phyloP scores from a whole-genome alignment of 2,888 invertebrate species.

The Phymatocera aterrima region DNA sequence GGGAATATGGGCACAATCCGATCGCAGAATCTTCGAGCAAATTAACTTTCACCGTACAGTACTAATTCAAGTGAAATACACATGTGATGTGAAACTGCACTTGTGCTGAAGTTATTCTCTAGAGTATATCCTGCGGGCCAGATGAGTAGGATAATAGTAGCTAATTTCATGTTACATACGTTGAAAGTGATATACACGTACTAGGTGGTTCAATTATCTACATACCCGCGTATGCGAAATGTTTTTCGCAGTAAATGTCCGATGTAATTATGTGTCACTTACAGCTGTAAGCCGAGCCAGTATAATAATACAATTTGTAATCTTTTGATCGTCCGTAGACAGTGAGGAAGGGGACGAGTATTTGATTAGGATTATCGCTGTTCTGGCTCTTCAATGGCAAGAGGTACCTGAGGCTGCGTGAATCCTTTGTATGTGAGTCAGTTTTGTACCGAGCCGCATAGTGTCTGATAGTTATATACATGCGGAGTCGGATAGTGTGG shows the following conservation, averaged over 20 bases:
- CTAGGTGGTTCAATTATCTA: constrained; percentile 7
- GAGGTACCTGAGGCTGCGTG: neutral
- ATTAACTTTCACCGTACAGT: no score
- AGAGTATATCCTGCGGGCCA: no score
- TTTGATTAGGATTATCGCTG: constrained; percentile 18
- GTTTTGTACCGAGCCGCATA: no score
- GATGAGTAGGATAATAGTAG: neutral
- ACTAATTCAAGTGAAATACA: no score
- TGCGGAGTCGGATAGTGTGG: no score
- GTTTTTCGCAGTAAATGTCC: neutral
- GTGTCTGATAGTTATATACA: no score
- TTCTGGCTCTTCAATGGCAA: neutral
- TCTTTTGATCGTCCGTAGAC: neutral
- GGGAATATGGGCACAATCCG: no score
- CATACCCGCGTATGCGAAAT: neutral
- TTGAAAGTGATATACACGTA: no score
- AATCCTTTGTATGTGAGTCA: neutral
- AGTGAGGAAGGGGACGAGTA: neutral
- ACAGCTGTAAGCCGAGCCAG: neutral
- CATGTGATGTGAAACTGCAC: no score
- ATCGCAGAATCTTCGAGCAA: no score
- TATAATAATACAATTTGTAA: neutral
- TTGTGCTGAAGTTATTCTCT: no score
- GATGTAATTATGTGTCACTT: constrained; percentile 10
- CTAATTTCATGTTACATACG: neutral